Percentiles rank a stretch among this genome's conserved stretches.
phyloP scores from a whole-genome alignment of 2,888 invertebrate species.

The Agriopis leucophaearia region DNA sequence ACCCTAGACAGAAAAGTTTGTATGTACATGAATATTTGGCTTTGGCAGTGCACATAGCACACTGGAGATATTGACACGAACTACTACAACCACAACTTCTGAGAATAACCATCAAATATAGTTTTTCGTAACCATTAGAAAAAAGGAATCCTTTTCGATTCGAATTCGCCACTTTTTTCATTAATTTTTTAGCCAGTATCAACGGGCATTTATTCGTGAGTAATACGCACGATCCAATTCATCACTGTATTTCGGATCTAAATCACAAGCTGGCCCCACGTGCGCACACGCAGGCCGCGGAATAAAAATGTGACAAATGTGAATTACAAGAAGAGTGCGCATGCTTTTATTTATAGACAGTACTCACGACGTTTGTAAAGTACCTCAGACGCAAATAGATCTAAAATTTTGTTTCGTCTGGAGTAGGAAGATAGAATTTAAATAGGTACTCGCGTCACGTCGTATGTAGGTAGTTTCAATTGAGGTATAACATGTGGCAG shows the following conservation, averaged over 20 bases:
- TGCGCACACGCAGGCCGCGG: conserved; percentile 35
- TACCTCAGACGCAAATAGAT: conserved; percentile 30
- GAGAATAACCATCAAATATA: too few relatives aligned
- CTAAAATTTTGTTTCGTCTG: conserved; percentile 30
- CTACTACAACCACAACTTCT: too few relatives aligned
- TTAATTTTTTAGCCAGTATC: too few relatives aligned
- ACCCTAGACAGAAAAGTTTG: too few relatives aligned
- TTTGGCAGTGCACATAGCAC: too few relatives aligned
- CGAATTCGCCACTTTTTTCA: not conserved
- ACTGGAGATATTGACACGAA: too few relatives aligned
- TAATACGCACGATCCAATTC: not conserved
- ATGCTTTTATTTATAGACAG: conserved; percentile 55
- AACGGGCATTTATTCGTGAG: not conserved
- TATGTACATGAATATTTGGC: too few relatives aligned
- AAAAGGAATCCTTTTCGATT: not conserved
- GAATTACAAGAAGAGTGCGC: conserved; percentile 64
- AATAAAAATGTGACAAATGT: conserved; percentile 65
- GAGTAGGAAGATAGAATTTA: not conserved
- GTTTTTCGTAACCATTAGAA: too few relatives aligned
- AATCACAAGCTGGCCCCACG: conserved; percentile 23
- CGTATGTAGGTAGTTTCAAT: too few relatives aligned
- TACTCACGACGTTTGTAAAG: conserved; percentile 34
- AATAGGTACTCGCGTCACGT: not conserved
- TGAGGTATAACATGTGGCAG: too few relatives aligned
- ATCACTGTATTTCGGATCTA: not conserved